Conservation (phyloP, 2,888 invertebrate genomes). For the Conistra vaccinii region DNA sequence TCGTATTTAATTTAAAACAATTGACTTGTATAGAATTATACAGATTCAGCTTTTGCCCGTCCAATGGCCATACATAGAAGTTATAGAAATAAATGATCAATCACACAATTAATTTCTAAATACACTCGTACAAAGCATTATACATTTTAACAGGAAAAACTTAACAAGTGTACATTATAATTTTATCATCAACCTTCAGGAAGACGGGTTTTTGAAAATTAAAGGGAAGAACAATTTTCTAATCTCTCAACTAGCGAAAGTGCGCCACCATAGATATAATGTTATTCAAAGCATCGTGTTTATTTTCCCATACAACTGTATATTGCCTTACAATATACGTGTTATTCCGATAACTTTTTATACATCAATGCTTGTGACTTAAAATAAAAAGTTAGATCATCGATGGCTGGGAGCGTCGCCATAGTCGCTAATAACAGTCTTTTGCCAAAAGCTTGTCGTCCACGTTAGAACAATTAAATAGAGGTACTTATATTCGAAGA, state of each 20-base stretch:
- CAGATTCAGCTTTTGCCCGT: neutral
- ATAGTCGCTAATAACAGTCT: neutral
- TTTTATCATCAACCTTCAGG: conserved; percentile 81
- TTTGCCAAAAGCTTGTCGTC: neutral
- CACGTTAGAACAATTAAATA: conserved; percentile 1
- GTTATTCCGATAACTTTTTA: too few species aligned
- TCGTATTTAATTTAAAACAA: neutral
- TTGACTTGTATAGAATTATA: neutral
- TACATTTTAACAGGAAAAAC: conserved; percentile 68
- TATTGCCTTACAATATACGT: neutral
- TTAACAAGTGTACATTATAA: conserved; percentile 80
- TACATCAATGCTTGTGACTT: neutral
- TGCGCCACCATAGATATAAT: conserved; percentile 11
- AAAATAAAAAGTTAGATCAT: neutral
- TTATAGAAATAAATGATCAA: conserved; percentile 14
- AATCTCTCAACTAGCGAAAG: conserved; percentile 10
- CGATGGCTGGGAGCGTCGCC: neutral
- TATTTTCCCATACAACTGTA: neutral
- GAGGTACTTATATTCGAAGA: neutral
- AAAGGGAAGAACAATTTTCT: conserved; percentile 47
- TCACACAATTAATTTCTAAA: conserved; percentile 36
- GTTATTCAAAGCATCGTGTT: neutral
- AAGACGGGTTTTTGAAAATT: conserved; percentile 77
- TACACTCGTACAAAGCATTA: conserved; percentile 55
- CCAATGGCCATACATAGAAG: neutral